Percentiles rank a stretch among this genome's conserved stretches.
These are phyloP conservation scores for Campylomormyrus tamandua DNA, from an alignment of 2,113 vertebrate genomes.

Conservation along the genomic window DNA sequence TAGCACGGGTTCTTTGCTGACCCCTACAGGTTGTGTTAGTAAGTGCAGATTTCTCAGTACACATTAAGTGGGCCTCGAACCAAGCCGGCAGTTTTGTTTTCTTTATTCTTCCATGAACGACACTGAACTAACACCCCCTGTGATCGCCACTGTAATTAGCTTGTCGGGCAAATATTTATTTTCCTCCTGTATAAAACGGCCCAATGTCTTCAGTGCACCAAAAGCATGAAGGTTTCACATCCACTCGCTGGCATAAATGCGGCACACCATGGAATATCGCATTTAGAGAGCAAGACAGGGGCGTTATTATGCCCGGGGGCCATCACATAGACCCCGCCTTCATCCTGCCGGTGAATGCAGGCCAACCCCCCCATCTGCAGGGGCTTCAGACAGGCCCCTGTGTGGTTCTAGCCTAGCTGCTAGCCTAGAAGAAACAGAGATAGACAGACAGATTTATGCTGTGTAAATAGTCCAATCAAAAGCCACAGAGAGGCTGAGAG, in stretches of 20 bases:
- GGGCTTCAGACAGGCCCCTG: conserved; percentile 45
- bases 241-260: background rate
- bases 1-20: background rate
- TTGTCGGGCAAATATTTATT: conserved; percentile 13
- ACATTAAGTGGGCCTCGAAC: background rate
- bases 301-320: conserved; percentile 49
- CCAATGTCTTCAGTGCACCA: conserved; percentile 16
- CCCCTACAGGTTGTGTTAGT: background rate
- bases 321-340: conserved; percentile 47
- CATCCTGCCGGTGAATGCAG: conserved; percentile 39
- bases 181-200: background rate
- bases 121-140: background rate
- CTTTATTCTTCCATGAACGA: background rate
- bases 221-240: conserved; percentile 3
- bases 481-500: background rate
- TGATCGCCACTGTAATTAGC: conserved; percentile 9
- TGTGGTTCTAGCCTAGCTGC: conserved; percentile 46
- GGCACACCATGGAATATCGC: background rate
- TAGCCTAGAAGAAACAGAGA: conserved; percentile 63
- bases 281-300: conserved; percentile 48
- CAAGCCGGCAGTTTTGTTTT: background rate
- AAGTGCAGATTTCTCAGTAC: background rate
- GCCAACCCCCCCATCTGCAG: conserved; percentile 40
- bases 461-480: background rate
- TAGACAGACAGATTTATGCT: conserved; percentile 55